phyloP scores from a whole-genome alignment of 2,797 vertebrate genomes.

The Alca torda region DNA sequence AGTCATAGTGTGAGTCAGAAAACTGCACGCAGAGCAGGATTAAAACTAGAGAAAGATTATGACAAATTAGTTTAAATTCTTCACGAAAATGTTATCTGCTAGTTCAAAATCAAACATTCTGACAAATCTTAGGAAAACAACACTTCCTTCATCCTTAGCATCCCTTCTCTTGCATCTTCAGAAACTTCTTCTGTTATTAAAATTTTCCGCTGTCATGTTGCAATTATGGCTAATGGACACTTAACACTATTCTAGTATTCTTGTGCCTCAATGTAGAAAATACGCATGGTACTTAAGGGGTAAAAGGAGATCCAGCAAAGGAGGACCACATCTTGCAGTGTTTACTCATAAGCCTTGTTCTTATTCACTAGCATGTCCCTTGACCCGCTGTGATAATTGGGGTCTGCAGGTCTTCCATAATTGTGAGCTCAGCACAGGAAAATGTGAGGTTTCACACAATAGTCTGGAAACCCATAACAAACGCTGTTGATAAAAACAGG shows the following conservation, averaged over 20 bases:
- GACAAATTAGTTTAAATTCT: background rate
- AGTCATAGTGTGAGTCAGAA: slow-evolving; percentile 22
- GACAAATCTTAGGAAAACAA: background rate
- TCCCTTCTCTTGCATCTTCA: background rate
- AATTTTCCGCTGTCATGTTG: background rate
- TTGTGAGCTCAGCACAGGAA: background rate
- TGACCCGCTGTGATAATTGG: background rate
- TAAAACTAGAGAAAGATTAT: background rate
- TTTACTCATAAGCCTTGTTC: background rate
- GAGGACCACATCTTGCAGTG: background rate
- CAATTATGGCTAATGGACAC: background rate
- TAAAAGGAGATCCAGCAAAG: background rate
- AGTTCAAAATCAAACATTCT: background rate
- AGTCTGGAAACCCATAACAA: background rate
- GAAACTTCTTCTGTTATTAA: background rate
- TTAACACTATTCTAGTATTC: background rate
- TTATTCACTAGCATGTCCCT: background rate
- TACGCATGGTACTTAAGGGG: background rate
- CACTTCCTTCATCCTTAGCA: background rate
- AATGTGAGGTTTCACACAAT: background rate
- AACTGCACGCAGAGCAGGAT: background rate
- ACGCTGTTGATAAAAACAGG: background rate
- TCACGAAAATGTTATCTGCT: background rate
- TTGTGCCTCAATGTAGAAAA: background rate
- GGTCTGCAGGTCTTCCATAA: background rate